Evolutionary conservation across 64 coral and sea anemone genomes (phyloP).

Genomic region (Montipora cactus): DNA sequence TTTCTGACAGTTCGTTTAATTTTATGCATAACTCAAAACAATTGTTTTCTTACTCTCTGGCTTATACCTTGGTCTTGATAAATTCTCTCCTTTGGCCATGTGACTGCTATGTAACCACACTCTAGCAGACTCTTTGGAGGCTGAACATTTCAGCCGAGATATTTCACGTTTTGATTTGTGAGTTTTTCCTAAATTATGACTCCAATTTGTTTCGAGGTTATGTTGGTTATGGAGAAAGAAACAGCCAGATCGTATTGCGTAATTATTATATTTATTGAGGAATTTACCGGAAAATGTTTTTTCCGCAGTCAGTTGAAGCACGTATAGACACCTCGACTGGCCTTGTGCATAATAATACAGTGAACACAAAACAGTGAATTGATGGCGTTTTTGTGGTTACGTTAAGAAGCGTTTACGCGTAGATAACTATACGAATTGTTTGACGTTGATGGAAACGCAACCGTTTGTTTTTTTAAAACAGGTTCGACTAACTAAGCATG

Average conservation of each 20-base stretch:
- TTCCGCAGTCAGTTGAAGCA: not conserved
- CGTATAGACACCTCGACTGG: not conserved
- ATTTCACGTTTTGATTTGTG: no score
- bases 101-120: no score
- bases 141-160: no score
- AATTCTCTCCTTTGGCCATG: no score
- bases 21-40: no score
- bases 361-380: no score
- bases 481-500: conserved; percentile 61
- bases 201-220: no score
- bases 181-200: no score
- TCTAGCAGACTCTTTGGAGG: no score
- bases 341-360: not conserved
- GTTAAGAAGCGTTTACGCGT: not conserved
- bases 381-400: not conserved
- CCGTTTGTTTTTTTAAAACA: not conserved
- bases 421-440: not conserved
- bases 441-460: not conserved
- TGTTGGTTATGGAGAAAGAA: not conserved
- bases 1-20: no score
- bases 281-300: not conserved
- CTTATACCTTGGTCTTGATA: no score
- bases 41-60: no score
- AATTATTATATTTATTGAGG: not conserved
- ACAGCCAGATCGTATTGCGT: not conserved